Conservation (phyloP, 2,888 invertebrate species). For the Melikaiella ostensackeni region DNA sequence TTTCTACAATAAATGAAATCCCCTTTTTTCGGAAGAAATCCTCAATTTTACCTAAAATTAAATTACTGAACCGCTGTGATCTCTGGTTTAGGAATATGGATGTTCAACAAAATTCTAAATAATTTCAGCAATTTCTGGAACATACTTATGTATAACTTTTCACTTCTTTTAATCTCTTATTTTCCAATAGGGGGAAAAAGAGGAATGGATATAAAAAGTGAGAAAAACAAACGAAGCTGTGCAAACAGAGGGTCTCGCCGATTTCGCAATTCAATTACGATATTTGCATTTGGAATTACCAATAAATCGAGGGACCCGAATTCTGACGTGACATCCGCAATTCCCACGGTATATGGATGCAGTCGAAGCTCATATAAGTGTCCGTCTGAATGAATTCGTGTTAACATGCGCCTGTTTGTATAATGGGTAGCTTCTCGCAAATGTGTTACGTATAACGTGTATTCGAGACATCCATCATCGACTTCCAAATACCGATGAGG, state of each 20-base stretch:
- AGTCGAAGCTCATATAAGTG: constrained; percentile 31
- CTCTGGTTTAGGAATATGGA: too few relatives aligned
- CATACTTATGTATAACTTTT: too few relatives aligned
- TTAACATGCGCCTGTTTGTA: constrained; percentile 30
- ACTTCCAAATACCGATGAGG: constrained; percentile 31
- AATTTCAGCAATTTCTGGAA: too few relatives aligned
- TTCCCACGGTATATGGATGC: constrained; percentile 11
- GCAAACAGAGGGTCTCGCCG: constrained; percentile 13
- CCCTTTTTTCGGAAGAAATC: too few relatives aligned
- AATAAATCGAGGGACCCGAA: constrained; percentile 26
- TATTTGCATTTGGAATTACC: constrained; percentile 47
- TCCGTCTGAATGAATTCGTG: constrained; percentile 34
- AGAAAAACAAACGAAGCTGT: background rate
- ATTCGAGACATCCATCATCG: constrained; percentile 29
- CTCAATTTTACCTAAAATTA: too few relatives aligned
- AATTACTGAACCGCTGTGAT: too few relatives aligned
- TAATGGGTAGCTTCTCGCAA: background rate
- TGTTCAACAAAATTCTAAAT: too few relatives aligned
- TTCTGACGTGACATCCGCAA: constrained; percentile 20
- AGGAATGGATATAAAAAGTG: background rate
- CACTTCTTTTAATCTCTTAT: background rate
- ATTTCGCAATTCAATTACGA: constrained; percentile 43
- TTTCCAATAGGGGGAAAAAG: background rate
- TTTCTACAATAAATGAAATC: too few relatives aligned
- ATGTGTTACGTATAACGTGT: background rate